These are phyloP conservation scores for Plectrocnemia conspersa DNA, from an alignment of 1,140 invertebrate genomes.

Conservation along the genomic window DNA sequence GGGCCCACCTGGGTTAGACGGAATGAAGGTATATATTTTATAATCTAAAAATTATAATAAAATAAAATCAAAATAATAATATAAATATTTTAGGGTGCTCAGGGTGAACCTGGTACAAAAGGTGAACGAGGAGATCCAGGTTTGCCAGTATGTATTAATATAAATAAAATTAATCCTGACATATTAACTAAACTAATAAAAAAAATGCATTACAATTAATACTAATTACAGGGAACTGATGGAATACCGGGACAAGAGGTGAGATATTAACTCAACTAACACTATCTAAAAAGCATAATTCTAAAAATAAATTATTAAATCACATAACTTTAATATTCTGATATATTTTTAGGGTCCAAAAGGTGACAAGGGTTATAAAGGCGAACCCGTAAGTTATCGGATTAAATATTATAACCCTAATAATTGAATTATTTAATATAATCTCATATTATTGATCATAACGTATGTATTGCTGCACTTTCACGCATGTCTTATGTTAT, in stretches of 20 bases:
- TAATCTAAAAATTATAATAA: slow-evolving; percentile 17
- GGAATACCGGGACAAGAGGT: slow-evolving; percentile 89
- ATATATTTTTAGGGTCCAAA: slow-evolving; percentile 68
- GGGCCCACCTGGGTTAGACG: slow-evolving; percentile 62
- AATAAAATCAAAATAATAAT: slow-evolving; percentile 11
- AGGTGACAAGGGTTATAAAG: slow-evolving; percentile 83
- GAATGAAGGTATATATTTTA: slow-evolving; percentile 58
- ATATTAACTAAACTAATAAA: slow-evolving; percentile 1
- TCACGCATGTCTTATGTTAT: too few species aligned
- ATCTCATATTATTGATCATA: background rate
- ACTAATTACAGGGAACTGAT: slow-evolving; percentile 77
- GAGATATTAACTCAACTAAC: background rate
- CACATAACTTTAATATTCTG: slow-evolving; percentile 1
- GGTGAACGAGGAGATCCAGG: slow-evolving; percentile 88
- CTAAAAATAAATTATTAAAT: slow-evolving; percentile 5
- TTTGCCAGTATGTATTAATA: slow-evolving; percentile 69
- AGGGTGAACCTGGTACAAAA: slow-evolving; percentile 84
- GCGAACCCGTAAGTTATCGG: slow-evolving; percentile 72
- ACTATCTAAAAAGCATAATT: background rate
- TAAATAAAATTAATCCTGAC: slow-evolving; percentile 1
- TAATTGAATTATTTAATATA: background rate
- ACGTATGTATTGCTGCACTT: too few species aligned
- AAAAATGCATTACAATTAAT: slow-evolving; percentile 1
- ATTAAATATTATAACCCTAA: background rate
- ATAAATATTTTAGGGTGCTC: slow-evolving; percentile 64